Evolutionary conservation across 1,140 invertebrate genomes (phyloP).

Genomic region (Drosophila pectinifera): DNA sequence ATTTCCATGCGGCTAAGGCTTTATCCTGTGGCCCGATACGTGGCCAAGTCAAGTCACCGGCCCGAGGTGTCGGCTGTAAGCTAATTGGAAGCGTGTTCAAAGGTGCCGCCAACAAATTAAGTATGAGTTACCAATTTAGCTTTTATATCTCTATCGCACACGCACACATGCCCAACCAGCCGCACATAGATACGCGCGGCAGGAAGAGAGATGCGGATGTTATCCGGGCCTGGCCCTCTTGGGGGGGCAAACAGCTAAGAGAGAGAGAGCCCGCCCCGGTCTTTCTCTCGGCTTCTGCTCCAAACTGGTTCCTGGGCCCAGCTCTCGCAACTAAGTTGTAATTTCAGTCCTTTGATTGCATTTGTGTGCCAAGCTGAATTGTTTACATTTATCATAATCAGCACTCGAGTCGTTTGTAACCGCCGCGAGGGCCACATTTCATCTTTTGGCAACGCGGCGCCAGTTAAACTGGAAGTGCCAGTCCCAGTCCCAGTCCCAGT

Average conservation of each 20-base stretch:
- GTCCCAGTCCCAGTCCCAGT: conserved; percentile 12
- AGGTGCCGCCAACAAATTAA: conserved; percentile 85
- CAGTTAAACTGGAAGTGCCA: conserved; percentile 57
- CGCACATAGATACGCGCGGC: conserved; percentile 37
- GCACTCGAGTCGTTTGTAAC: conserved; percentile 54
- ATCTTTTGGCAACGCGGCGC: conserved; percentile 69
- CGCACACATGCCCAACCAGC: conserved; percentile 41
- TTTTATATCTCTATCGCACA: conserved; percentile 85
- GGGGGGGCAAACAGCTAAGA: conserved; percentile 39
- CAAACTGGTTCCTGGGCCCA: conserved; percentile 60
- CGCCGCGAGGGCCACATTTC: conserved; percentile 68
- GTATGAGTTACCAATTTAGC: conserved; percentile 85
- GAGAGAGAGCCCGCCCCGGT: not conserved
- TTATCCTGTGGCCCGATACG: conserved; percentile 63
- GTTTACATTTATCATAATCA: conserved; percentile 83
- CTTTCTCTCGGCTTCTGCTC: conserved; percentile 26
- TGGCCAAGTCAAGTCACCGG: conserved; percentile 23
- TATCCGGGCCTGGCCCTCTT: conserved; percentile 35
- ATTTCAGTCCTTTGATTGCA: conserved; percentile 81
- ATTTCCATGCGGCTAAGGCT: conserved; percentile 66
- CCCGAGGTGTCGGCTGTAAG: conserved; percentile 85
- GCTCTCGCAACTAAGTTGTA: conserved; percentile 58
- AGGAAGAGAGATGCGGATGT: conserved; percentile 54
- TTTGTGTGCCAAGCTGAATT: conserved; percentile 78
- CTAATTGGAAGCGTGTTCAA: conserved; percentile 85